These are phyloP conservation scores for Lonchura striata DNA, from an alignment of 2,113 vertebrate species.

Conservation along the genomic window DNA sequence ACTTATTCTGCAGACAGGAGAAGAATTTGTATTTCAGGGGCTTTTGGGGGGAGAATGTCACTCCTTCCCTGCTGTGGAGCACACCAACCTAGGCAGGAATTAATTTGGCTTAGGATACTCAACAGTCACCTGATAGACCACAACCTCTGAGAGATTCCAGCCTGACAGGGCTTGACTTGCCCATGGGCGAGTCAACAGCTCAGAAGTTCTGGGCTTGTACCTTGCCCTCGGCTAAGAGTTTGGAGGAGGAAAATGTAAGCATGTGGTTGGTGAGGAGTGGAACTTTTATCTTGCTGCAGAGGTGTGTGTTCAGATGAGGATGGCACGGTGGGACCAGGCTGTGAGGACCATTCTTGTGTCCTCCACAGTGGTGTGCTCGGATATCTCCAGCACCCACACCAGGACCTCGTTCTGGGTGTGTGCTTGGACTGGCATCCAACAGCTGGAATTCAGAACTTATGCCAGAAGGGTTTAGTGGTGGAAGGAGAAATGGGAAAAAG, in stretches of 20 bases:
- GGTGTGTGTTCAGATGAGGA: background rate
- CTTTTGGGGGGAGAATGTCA: background rate
- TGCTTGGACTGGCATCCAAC: background rate
- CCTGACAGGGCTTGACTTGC: background rate
- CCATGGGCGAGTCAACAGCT: background rate
- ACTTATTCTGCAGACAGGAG: background rate
- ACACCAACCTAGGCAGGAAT: background rate
- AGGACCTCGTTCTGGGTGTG: accelerated
- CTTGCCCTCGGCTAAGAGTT: background rate
- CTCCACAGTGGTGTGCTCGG: accelerated
- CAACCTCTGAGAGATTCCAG: background rate
- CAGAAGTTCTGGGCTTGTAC: background rate
- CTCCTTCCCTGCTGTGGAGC: background rate
- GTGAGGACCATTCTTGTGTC: background rate
- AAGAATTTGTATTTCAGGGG: background rate
- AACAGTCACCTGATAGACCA: background rate
- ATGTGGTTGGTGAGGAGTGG: background rate
- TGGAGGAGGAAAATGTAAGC: background rate
- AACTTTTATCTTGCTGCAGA: background rate
- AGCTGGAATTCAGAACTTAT: background rate
- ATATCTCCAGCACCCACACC: background rate
- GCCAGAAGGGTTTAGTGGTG: background rate
- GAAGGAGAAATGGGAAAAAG: background rate
- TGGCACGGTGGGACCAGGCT: background rate
- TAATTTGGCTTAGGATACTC: background rate